Base-by-base conservation (phyloP, 2,797 vertebrate genomes). In the Prunella strophiata region DNA sequence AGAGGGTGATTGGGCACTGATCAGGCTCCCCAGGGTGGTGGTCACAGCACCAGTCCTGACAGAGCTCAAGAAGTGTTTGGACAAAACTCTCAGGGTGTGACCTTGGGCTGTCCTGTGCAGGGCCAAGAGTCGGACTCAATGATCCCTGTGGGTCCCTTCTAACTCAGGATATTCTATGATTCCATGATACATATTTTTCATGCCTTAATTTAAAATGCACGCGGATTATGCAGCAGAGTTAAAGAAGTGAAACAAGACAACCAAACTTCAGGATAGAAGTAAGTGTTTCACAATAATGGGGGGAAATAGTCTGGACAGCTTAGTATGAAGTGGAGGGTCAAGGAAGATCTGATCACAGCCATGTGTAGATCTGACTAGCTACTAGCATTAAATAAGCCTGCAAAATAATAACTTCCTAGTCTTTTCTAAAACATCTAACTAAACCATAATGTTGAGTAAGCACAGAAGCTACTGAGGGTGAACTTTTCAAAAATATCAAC, bases 101-200 rank as follows among this genome's bases (percentile, higher is more conserved):
- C 7, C 27, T 23, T 34, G 63, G 16, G 22, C 26, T 50, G 36
- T 17, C 13, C 63, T 58, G 25, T 16, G 32, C 50, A 51, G 57
- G 20, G 29, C 63, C 50, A 18, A 29, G 38, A 45, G 29, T 1
- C 47, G 7, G 7, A 58, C 38, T 29, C 11, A 4, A 1, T 27
- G 5, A 17, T 66, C 18, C 6, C 25, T 45, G 2, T 45, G 20
- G 11, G 3, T 47, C 25, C 10, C 25, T 66, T 73, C 22, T 14
- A 54, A n/a, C 40, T 59, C 30, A 54, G 16, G 11, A 25, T 59
- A 43, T 54, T 66, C 30, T 29, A 6, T 45, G 27, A 51, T 32
- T 43, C 27, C 45, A 4, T 34, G 23, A 57, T 40, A 40, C 62
- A 71, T 27, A 2, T 3, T 4, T 21, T 17, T 80, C 0, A 0